Base-by-base conservation (phyloP, 1,140 invertebrate species). In the Tribolium castaneum region DNA sequence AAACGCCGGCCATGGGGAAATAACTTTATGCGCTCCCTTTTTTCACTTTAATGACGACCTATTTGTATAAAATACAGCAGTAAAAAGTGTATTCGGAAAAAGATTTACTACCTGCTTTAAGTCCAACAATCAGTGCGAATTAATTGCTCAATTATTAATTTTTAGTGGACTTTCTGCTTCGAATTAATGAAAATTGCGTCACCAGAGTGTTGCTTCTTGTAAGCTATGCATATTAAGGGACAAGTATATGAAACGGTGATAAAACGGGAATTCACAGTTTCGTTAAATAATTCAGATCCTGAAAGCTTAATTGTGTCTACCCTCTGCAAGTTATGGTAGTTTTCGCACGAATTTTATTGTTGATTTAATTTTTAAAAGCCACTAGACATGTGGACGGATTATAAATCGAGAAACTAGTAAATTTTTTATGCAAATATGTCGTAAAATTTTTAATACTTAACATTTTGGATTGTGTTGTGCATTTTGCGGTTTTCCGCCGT, bases 171-270 rank as follows among this genome's bases (percentile, higher is more conserved):
- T 71, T 71, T 71, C 34, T 16, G 35, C 34, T n/a, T 50, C 10
- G n/a, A 72, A 72, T 72, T 52, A 51, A 25, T 25, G 50, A 16
- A 72, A 50, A 72, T 72, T 72, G 70, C 50, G 12, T 72, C 70
- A 22, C 70, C 22, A 49, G 70, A 52, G 70, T 72, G 12, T 71
- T 34, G 12, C 66, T 71, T 71, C 70, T 72, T 72, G 70, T 72
- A 72, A 50, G 70, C 70, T 72, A 72, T 72, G 70, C 39, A 72
- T 72, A 71, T 71, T 71, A 71, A 71, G 70, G 70, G 70, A 71
- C 70, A 71, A 71, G 70, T 71, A 51, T 71, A 72, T 52, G 70
- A 72, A 72, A 72, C 50, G 39, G 16, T 72, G 70, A 72, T 72
- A 72, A 72, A 72, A 72, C 14, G 70, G 70, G 70, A 72, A 72